These are phyloP conservation scores for Rhabdomys pumilio DNA, from an alignment of 2,797 vertebrate genomes.

Conservation along the genomic window DNA sequence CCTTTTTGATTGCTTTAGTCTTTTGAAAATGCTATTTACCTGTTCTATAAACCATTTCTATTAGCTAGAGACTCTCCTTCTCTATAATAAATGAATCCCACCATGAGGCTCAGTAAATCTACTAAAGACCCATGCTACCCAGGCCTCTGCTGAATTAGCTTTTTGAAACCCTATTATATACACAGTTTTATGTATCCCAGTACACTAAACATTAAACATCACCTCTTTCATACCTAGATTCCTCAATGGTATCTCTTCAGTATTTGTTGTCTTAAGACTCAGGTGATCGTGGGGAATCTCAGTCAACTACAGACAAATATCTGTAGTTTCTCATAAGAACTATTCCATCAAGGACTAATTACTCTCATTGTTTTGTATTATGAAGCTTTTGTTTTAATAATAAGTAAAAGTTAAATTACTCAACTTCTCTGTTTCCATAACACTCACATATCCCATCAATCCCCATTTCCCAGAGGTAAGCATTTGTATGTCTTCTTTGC, in stretches of 20 bases:
- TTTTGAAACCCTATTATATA: too few species aligned
- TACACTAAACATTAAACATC: background rate
- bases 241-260: background rate
- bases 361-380: background rate
- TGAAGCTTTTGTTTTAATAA: background rate
- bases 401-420: background rate
- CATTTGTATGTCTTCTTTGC: background rate
- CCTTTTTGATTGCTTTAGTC: background rate
- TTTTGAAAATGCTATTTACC: background rate
- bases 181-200: background rate
- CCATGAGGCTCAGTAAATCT: background rate
- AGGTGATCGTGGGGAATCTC: too few species aligned
- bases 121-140: background rate
- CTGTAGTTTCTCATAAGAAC: background rate
- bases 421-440: background rate
- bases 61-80: background rate
- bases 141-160: background rate
- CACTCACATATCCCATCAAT: background rate
- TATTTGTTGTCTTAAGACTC: background rate
- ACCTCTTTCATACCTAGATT: background rate
- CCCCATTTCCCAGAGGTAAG: background rate
- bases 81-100: background rate
- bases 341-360: background rate
- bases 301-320: background rate
- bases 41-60: background rate